Base-by-base conservation (phyloP, 2,113 vertebrate genomes). In the Saccopteryx leptura region DNA sequence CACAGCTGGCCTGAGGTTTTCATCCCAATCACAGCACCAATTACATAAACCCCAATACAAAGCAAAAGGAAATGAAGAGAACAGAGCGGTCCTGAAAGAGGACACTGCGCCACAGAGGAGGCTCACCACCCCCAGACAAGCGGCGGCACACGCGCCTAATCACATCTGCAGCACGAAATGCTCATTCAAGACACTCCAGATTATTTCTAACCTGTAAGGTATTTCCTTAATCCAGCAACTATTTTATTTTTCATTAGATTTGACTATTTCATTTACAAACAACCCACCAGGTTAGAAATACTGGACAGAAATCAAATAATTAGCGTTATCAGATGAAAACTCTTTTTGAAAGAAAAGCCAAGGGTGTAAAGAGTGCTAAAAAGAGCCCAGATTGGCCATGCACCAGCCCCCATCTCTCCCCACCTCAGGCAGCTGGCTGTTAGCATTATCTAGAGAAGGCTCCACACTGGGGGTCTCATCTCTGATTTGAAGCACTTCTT, bases 401-500 rank as follows among this genome's bases (percentile, higher is more conserved):
- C 99, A 98, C 99, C 99, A 99, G 98, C 98, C 98, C 98, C 98
- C 98, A 98, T 98, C 98, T 97, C 98, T 98, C 99, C 99, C 99
- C 99, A 99, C 99, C 99, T 99, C 99, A 99, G 99, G 99, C 99
- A 99, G 99, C 99, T 99, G 99, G 99, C 99, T 99, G 99, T 99
- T 99, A 99, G 99, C 98, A 98, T 99, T 99, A 99, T 99, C 99
- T 99, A 99, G 99, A 98, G 99, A 98, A 98, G 99, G 98, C 99
- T 99, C 99, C 99, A 99, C 98, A 98, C 98, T 98, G 96, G 99
- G 99, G 97, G 99, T 99, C 98, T 99, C 99, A 95, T 98, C 98
- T 97, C 98, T 98, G 97, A 98, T 98, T 68, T 98, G 98, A 81
- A 99, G 98, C 63, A 99, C 98, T 66, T 99, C 99, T 96, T 99